A percentile compares a stretch with the other conserved stretches of the same genome.
Conservation (phyloP, 2,113 vertebrate genomes). For the Tor tambroides region DNA sequence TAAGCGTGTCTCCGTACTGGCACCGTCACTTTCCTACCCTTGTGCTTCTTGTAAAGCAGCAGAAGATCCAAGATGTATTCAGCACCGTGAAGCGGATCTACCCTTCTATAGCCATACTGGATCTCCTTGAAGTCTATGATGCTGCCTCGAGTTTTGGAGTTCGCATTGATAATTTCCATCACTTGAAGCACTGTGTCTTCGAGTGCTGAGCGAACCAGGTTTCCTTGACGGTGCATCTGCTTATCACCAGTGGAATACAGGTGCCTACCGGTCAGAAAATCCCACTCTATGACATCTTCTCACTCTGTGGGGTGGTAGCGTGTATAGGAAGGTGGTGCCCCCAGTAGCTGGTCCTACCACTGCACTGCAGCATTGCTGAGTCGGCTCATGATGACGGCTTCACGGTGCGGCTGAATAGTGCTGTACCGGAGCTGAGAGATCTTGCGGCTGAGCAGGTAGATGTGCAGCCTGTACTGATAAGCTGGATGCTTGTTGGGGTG, state of each 20-base stretch:
- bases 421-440: constrained; percentile 81
- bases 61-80: constrained; percentile 87
- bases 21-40: constrained; percentile 85
- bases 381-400: constrained; percentile 81
- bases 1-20: constrained; percentile 86
- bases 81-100: constrained; percentile 84
- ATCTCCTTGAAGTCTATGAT: constrained; percentile 89
- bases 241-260: constrained; percentile 79
- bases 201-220: constrained; percentile 73
- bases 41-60: constrained; percentile 88
- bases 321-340: constrained; percentile 80
- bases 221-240: constrained; percentile 80
- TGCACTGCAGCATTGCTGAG: constrained; percentile 79
- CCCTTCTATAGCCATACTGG: constrained; percentile 85
- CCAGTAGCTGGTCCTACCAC: constrained; percentile 84
- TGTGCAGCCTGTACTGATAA: constrained; percentile 87
- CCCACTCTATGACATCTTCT: constrained; percentile 82
- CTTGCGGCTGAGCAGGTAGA: constrained; percentile 81
- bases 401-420: constrained; percentile 83
- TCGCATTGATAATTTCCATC: constrained; percentile 92
- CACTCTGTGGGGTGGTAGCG: constrained; percentile 79
- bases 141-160: constrained; percentile 84
- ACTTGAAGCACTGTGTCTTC: constrained; percentile 85
- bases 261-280: constrained; percentile 84
- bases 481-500: constrained; percentile 88